A percentile compares a stretch with the other conserved stretches of the same genome.
Evolutionary conservation across 2,113 vertebrate species (phyloP).

Genomic region (Caranx melampygus): DNA sequence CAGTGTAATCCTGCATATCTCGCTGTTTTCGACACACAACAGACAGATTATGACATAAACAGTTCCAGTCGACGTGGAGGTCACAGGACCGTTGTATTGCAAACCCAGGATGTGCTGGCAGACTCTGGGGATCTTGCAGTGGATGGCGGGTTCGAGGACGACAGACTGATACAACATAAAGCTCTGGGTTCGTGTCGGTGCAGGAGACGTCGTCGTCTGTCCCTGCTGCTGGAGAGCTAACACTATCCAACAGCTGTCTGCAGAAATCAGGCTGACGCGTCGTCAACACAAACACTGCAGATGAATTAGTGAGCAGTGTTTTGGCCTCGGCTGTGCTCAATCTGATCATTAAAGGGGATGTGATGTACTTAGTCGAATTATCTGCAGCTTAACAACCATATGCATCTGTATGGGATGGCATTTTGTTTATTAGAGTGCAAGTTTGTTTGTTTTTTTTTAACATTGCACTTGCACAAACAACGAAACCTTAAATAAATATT

Average conservation of each 20-base stretch:
- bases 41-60: background rate
- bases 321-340: background rate
- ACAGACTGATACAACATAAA: background rate
- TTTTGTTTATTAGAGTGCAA: background rate
- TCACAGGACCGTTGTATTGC: no score
- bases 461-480: background rate
- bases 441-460: background rate
- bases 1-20: no score
- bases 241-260: no score
- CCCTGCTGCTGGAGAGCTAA: no score
- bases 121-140: background rate
- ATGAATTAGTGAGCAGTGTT: background rate
- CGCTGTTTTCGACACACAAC: no score
- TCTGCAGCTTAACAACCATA: background rate
- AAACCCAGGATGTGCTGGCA: no score
- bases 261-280: no score
- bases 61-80: background rate
- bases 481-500: background rate
- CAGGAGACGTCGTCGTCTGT: background rate
- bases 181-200: background rate
- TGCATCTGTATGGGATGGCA: background rate
- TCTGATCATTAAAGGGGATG: background rate
- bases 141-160: background rate
- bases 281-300: background rate
- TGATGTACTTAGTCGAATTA: background rate